phyloP scores from a whole-genome alignment of 2,113 vertebrate species.

The Tragelaphus buxtoni region DNA sequence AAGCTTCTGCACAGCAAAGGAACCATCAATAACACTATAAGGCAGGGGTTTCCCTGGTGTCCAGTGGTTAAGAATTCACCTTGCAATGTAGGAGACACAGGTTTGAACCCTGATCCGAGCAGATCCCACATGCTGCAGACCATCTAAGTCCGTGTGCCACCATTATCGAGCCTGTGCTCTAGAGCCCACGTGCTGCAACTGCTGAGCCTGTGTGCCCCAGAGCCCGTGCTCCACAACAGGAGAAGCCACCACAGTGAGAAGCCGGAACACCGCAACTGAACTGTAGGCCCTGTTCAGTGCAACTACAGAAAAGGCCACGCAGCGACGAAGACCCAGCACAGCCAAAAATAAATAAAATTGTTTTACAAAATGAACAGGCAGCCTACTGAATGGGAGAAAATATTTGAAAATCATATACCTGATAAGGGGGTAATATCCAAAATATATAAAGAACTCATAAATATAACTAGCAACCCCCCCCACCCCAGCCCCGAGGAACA shows the following conservation, averaged over 20 bases:
- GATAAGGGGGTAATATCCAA: background rate
- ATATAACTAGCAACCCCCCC: background rate
- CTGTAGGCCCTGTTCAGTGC: background rate
- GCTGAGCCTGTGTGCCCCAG: background rate
- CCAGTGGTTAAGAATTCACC: background rate
- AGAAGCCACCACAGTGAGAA: background rate
- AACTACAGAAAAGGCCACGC: accelerated
- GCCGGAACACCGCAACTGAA: background rate
- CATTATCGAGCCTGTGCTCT: background rate
- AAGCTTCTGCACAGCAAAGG: background rate
- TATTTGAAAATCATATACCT: background rate
- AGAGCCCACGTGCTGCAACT: background rate
- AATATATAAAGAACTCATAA: background rate
- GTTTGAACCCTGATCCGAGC: background rate
- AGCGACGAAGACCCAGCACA: accelerated
- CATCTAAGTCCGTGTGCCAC: background rate
- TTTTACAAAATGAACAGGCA: background rate
- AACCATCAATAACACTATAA: background rate
- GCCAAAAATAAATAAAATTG: background rate
- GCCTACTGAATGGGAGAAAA: background rate
- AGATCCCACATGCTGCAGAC: background rate
- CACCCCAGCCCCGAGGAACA: background rate
- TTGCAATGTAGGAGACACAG: background rate
- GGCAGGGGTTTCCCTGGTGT: background rate
- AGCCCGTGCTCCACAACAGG: background rate